Evolutionary conservation across 2,797 vertebrate genomes (phyloP).

Genomic region (Dendrocincla tyrannina): DNA sequence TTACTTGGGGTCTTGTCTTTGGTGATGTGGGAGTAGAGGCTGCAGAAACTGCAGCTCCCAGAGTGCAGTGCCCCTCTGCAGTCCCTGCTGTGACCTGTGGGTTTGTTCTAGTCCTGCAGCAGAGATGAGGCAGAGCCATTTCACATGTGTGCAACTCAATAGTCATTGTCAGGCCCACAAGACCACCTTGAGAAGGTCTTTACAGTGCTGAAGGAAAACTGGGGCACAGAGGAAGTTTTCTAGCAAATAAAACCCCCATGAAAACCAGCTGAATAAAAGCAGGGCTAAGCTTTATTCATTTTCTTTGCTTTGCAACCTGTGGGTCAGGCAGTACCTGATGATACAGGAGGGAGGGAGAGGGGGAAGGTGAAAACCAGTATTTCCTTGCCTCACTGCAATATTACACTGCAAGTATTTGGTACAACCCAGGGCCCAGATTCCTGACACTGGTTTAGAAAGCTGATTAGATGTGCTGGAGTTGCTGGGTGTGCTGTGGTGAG

Average conservation of each 20-base stretch:
- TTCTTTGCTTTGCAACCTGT: not conserved
- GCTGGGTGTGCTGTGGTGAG: not conserved
- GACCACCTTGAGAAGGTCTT: fast-evolving
- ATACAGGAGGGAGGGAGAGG: not conserved
- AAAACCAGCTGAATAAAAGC: not conserved
- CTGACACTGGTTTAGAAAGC: not conserved
- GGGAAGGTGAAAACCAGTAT: not conserved
- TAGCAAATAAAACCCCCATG: not conserved
- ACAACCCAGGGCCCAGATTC: not conserved
- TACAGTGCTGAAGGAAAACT: not conserved
- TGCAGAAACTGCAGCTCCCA: not conserved
- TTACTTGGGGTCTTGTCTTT: not conserved
- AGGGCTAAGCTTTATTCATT: not conserved
- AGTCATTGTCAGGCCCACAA: not conserved
- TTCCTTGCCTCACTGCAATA: not conserved
- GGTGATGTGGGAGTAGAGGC: not conserved
- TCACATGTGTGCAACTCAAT: not conserved
- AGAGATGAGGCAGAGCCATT: not conserved
- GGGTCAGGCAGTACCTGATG: not conserved
- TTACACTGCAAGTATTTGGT: not conserved
- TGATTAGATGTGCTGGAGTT: not conserved
- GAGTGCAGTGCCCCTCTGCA: not conserved
- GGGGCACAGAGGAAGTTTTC: not conserved
- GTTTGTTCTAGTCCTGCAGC: not conserved
- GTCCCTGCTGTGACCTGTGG: not conserved